A percentile compares a stretch with the other conserved stretches of the same genome.
phyloP scores from a whole-genome alignment of 2,797 vertebrate species.

The Discoglossus pictus region DNA sequence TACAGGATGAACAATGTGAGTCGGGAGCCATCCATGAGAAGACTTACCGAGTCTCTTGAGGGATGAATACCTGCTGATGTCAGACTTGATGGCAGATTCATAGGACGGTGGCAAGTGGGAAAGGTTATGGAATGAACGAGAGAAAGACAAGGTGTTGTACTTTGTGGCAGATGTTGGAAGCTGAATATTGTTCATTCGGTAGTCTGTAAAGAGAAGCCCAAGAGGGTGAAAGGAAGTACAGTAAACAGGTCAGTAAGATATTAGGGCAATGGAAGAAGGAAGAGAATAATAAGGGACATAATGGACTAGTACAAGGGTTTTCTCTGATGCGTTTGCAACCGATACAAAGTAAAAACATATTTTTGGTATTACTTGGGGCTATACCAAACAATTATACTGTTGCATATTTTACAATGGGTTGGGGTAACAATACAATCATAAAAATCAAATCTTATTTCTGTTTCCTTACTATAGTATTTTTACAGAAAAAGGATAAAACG shows the following conservation, averaged over 20 bases:
- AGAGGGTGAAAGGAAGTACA: slow-evolving; percentile 56
- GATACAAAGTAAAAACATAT: too few relatives aligned
- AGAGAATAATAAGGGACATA: too few relatives aligned
- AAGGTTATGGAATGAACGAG: slow-evolving; percentile 89
- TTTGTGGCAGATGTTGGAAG: slow-evolving; percentile 80
- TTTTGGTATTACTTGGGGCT: too few relatives aligned
- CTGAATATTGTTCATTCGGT: slow-evolving; percentile 79
- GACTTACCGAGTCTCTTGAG: slow-evolving; percentile 86
- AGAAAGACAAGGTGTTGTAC: slow-evolving; percentile 85
- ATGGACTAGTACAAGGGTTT: too few relatives aligned
- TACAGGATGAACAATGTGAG: too few relatives aligned
- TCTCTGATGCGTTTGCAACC: too few relatives aligned
- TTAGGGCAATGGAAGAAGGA: not conserved
- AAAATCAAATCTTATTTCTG: too few relatives aligned
- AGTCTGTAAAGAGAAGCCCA: slow-evolving; percentile 56
- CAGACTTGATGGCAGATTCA: slow-evolving; percentile 85
- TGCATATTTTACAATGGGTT: too few relatives aligned
- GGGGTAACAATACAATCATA: too few relatives aligned
- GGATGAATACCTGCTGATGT: slow-evolving; percentile 88
- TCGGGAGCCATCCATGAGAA: not conserved
- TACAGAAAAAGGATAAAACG: too few relatives aligned
- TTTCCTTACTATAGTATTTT: too few relatives aligned
- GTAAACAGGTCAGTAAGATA: not conserved
- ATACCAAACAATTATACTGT: too few relatives aligned
- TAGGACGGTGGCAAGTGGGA: slow-evolving; percentile 89